Conservation (phyloP, 2,888 invertebrate genomes). For the Xestoiulus laeticollis region DNA sequence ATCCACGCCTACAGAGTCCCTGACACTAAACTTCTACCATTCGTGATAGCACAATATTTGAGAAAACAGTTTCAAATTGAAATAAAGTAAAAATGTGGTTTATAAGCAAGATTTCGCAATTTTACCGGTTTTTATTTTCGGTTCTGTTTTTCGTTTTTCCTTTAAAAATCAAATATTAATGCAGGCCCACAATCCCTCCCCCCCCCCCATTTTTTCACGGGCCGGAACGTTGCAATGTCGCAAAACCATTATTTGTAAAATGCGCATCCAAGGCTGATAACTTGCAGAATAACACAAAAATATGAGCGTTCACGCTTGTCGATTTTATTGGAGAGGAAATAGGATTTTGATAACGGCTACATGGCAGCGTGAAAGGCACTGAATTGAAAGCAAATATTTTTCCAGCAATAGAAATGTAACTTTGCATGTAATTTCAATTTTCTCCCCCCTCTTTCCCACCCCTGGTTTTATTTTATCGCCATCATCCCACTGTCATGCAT, state of each 20-base stretch:
- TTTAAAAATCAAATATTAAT: slow-evolving; percentile 16
- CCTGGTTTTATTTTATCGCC: slow-evolving; percentile 3
- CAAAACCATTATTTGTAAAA: not conserved
- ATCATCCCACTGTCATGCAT: slow-evolving; percentile 26
- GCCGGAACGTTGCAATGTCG: not conserved
- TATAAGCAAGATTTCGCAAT: not conserved
- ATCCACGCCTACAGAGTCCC: too few species aligned
- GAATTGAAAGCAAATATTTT: slow-evolving; percentile 46
- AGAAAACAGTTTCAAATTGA: not conserved
- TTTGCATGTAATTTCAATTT: slow-evolving; percentile 41
- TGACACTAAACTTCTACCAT: too few species aligned
- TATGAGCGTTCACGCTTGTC: slow-evolving; percentile 45
- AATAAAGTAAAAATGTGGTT: not conserved
- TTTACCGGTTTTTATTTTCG: not conserved
- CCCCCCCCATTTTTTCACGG: not conserved
- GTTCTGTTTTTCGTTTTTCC: not conserved
- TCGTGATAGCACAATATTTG: too few species aligned
- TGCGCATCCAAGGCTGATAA: slow-evolving; percentile 15
- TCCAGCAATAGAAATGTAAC: slow-evolving; percentile 27
- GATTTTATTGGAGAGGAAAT: slow-evolving; percentile 46
- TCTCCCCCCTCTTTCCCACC: not conserved
- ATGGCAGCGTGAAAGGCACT: slow-evolving; percentile 35
- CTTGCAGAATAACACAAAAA: slow-evolving; percentile 6
- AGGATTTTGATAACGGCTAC: slow-evolving; percentile 44
- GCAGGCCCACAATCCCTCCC: too few species aligned